Conservation (phyloP, 2,113 vertebrate species). For the Podarcis cretensis region DNA sequence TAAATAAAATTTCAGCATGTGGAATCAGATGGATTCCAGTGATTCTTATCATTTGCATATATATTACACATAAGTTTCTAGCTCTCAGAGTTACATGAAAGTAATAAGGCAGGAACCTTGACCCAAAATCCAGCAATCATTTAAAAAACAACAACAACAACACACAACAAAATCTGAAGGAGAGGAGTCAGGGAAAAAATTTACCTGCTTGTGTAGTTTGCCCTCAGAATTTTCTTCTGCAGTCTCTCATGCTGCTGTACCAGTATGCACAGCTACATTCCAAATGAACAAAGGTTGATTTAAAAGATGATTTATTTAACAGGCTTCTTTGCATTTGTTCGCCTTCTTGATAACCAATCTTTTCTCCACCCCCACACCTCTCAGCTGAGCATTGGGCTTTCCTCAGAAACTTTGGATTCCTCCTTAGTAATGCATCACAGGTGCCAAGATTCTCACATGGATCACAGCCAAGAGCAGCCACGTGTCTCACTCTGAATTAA, state of each 20-base stretch:
- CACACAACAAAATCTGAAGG: not conserved
- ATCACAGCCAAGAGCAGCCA: not conserved
- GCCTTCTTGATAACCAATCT: constrained; percentile 64
- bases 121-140: not conserved
- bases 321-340: constrained; percentile 63
- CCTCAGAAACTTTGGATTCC: constrained; percentile 42
- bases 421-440: not conserved
- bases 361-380: constrained; percentile 41
- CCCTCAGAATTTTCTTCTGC: constrained; percentile 40
- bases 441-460: constrained; percentile 7
- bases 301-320: constrained; percentile 98
- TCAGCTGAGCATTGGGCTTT: constrained; percentile 8
- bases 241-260: constrained; percentile 59
- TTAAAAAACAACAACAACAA: not conserved
- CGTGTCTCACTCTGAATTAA: not conserved
- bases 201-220: constrained; percentile 63
- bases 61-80: not conserved
- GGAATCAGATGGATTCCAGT: not conserved
- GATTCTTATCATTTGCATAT: not conserved
- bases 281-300: constrained; percentile 89
- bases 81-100: not conserved
- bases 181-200: constrained; percentile 18
- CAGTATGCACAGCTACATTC: constrained; percentile 80
- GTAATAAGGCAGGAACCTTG: not conserved
- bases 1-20: not conserved